Evolutionary conservation across 2,797 vertebrate species (phyloP).

Genomic region (Somateria mollissima): DNA sequence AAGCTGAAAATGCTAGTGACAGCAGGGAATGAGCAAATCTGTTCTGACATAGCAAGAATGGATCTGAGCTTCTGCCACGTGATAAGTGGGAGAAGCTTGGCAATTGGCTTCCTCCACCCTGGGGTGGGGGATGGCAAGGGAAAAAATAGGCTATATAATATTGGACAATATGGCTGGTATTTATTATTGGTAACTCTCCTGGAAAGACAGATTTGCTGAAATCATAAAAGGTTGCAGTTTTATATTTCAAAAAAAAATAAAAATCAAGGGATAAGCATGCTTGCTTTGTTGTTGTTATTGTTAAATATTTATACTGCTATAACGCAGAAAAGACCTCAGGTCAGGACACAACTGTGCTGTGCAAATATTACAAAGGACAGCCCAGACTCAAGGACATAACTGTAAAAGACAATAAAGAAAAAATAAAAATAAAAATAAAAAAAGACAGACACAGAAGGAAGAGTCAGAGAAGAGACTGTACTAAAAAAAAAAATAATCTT

Average conservation of each 20-base stretch:
- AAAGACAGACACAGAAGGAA: background rate
- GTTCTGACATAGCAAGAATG: conserved; percentile 4
- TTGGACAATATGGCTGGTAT: background rate
- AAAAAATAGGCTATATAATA: background rate
- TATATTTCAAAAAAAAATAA: background rate
- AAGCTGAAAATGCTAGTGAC: conserved; percentile 11
- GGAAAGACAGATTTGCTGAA: background rate
- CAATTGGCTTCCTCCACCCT: background rate
- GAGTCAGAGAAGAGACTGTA: background rate
- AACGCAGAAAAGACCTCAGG: background rate
- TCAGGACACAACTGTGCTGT: background rate
- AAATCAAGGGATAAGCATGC: background rate
- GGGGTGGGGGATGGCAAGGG: background rate
- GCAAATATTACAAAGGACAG: background rate
- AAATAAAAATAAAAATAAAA: background rate
- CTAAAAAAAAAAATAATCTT: background rate
- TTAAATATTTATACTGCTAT: conserved; percentile 16
- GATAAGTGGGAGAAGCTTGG: background rate
- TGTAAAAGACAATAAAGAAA: background rate
- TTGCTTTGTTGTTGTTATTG: background rate
- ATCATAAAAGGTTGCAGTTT: background rate
- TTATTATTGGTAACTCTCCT: background rate
- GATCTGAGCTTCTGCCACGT: background rate
- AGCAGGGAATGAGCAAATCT: conserved; percentile 27
- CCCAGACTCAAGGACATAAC: background rate